Percentiles rank a stretch among this genome's conserved stretches.
Evolutionary conservation across 1,140 invertebrate genomes (phyloP).

Genomic region (Polypedilum vanderplanki): DNA sequence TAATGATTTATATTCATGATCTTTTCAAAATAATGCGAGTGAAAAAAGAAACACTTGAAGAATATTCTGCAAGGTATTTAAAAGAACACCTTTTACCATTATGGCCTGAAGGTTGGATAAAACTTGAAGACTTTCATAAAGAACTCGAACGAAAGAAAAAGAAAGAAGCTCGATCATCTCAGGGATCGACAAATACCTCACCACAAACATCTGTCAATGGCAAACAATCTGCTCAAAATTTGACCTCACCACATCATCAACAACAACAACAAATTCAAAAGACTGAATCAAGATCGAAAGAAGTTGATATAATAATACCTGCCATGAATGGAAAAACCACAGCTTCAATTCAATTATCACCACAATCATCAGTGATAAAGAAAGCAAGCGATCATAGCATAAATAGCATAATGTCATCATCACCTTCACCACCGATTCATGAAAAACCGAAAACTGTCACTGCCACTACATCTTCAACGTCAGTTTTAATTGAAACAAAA

Average conservation of each 20-base stretch:
- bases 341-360: slow-evolving; percentile 33
- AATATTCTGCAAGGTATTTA: slow-evolving; percentile 40
- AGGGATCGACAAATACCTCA: background rate
- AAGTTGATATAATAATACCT: slow-evolving; percentile 32
- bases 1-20: background rate
- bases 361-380: slow-evolving; percentile 36
- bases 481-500: background rate
- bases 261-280: slow-evolving; percentile 22
- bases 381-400: slow-evolving; percentile 36
- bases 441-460: background rate
- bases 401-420: slow-evolving; percentile 35
- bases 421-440: slow-evolving; percentile 27
- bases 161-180: background rate
- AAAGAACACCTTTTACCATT: slow-evolving; percentile 39
- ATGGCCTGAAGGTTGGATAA: slow-evolving; percentile 43
- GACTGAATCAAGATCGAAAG: background rate
- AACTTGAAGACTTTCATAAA: slow-evolving; percentile 40
- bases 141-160: slow-evolving; percentile 34
- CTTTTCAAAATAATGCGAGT: slow-evolving; percentile 23
- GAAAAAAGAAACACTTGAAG: slow-evolving; percentile 40
- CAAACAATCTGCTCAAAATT: slow-evolving; percentile 29
- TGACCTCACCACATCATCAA: too few relatives aligned
- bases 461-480: background rate
- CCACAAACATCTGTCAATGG: background rate
- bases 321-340: slow-evolving; percentile 34